A percentile compares a stretch with the other conserved stretches of the same genome.
These are phyloP conservation scores for Perizoma flavofasciatum DNA, from an alignment of 2,888 invertebrate species.

Conservation along the genomic window DNA sequence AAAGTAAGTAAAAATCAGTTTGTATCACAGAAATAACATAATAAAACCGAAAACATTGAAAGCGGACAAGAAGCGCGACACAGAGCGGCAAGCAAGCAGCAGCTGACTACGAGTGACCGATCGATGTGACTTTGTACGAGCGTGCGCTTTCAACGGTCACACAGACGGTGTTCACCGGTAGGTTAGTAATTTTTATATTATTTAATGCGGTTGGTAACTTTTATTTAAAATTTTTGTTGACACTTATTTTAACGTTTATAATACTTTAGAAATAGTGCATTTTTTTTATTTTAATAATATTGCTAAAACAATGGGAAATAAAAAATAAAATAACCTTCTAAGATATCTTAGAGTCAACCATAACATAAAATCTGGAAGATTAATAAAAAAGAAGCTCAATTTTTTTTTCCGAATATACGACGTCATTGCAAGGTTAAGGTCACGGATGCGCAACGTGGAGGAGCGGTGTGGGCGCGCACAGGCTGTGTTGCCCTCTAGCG, in stretches of 20 bases:
- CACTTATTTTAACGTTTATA: too few relatives aligned
- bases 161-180: slow-evolving; percentile 7
- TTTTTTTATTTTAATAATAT: too few relatives aligned
- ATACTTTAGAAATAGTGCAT: too few relatives aligned
- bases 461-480: slow-evolving; percentile 78
- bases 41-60: slow-evolving; percentile 84
- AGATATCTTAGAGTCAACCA: too few relatives aligned
- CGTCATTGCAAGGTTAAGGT: slow-evolving; percentile 66
- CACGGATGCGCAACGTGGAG: slow-evolving; percentile 78
- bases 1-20: slow-evolving; percentile 78
- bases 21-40: slow-evolving; percentile 84
- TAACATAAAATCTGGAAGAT: neutral
- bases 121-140: slow-evolving; percentile 64
- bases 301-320: too few relatives aligned
- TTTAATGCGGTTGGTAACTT: too few relatives aligned
- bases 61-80: slow-evolving; percentile 85
- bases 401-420: slow-evolving; percentile 17
- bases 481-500: slow-evolving; percentile 80
- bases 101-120: slow-evolving; percentile 84
- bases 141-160: slow-evolving; percentile 24
- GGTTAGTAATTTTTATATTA: too few relatives aligned
- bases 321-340: too few relatives aligned
- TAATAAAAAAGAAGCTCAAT: neutral
- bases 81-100: slow-evolving; percentile 88
- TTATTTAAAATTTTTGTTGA: too few relatives aligned